phyloP scores from a whole-genome alignment of 2,888 invertebrate species.

The Phrixothrix hirtus region DNA sequence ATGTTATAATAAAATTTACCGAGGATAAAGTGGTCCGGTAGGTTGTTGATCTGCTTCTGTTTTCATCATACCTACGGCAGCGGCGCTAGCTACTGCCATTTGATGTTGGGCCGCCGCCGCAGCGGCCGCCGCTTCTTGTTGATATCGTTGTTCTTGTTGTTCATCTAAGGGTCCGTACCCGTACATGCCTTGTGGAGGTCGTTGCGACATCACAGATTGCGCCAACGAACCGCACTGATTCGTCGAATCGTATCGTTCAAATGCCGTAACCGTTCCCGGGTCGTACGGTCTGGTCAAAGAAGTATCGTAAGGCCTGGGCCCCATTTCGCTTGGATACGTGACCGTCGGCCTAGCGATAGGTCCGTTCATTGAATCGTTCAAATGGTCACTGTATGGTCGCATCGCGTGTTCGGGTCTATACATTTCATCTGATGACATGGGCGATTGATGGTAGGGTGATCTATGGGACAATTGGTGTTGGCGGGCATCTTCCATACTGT shows the following conservation, averaged over 20 bases:
- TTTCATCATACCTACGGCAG: constrained; percentile 66
- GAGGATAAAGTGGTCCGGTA: constrained; percentile 74
- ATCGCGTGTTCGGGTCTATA: constrained; percentile 52
- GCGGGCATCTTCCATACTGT: constrained; percentile 59
- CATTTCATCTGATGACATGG: constrained; percentile 61
- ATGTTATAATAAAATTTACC: constrained; percentile 54
- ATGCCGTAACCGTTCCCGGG: constrained; percentile 63
- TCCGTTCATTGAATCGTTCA: constrained; percentile 64
- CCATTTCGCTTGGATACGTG: constrained; percentile 62
- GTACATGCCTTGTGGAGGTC: constrained; percentile 64
- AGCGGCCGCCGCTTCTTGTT: constrained; percentile 60
- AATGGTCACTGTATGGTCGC: constrained; percentile 64
- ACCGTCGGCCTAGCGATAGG: constrained; percentile 62
- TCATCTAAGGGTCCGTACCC: constrained; percentile 64
- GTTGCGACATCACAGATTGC: constrained; percentile 56
- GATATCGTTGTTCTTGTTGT: constrained; percentile 63
- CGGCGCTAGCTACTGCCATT: constrained; percentile 58
- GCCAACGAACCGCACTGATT: constrained; percentile 55
- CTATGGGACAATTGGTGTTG: constrained; percentile 59
- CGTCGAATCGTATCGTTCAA: constrained; percentile 66
- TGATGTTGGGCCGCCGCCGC: constrained; percentile 56
- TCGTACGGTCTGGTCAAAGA: constrained; percentile 60
- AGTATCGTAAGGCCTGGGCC: constrained; percentile 57
- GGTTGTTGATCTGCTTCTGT: constrained; percentile 71
- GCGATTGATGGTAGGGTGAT: constrained; percentile 67